phyloP scores from a whole-genome alignment of 2,113 vertebrate species.

The Chloropsis cyanopogon region DNA sequence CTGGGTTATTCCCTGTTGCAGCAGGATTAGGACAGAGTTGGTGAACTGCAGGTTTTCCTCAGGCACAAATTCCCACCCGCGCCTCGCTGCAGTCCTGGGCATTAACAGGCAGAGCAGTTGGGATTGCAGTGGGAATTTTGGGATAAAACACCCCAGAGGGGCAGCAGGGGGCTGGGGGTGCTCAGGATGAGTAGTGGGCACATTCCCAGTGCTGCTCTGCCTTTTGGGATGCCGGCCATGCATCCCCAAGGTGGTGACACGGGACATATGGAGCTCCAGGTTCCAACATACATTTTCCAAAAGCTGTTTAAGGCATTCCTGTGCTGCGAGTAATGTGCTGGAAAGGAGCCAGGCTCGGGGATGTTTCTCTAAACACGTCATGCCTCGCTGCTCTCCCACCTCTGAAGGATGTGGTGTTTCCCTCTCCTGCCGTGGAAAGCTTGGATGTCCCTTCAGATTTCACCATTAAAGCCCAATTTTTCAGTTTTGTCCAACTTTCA shows the following conservation, averaged over 20 bases:
- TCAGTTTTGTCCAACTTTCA: not conserved
- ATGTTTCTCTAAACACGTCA: constrained; percentile 32
- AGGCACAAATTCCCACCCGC: accelerated
- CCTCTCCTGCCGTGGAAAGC: not conserved
- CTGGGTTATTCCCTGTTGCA: not conserved
- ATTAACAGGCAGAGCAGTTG: not conserved
- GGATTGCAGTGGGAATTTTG: not conserved
- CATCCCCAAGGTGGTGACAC: not conserved
- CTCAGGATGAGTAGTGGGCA: not conserved
- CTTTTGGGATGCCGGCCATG: accelerated
- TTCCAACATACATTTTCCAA: not conserved
- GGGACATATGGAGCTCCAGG: constrained; percentile 11
- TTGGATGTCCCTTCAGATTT: not conserved
- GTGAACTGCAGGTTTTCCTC: not conserved
- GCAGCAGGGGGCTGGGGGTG: not conserved
- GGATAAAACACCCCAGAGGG: not conserved
- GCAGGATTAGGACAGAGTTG: not conserved
- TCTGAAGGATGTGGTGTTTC: constrained; percentile 22
- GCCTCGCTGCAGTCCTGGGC: not conserved
- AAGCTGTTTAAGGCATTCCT: constrained; percentile 40
- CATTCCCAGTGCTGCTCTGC: accelerated
- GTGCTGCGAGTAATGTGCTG: not conserved
- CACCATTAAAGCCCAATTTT: not conserved
- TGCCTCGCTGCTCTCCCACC: not conserved
- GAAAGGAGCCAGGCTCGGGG: constrained; percentile 19